A percentile compares a stretch with the other conserved stretches of the same genome.
Evolutionary conservation across 2,888 invertebrate genomes (phyloP).

Genomic region (Gisinianus flammeolus): DNA sequence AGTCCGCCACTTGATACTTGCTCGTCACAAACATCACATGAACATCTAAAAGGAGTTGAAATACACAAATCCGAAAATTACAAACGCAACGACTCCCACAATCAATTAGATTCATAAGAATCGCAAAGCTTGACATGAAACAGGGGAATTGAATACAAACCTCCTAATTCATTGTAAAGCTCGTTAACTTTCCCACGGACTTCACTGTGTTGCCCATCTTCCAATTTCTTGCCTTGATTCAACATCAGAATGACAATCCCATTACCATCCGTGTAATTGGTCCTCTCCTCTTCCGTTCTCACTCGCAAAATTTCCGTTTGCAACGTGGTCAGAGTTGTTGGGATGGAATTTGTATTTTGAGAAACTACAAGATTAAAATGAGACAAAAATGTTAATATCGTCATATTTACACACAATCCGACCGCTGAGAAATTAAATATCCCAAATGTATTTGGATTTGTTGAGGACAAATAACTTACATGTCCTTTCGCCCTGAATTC

Average conservation of each 20-base stretch:
- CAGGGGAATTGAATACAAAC: too few species aligned
- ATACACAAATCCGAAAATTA: too few species aligned
- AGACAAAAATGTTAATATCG: not conserved
- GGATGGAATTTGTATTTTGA: slow-evolving; percentile 3
- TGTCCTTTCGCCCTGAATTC: slow-evolving; percentile 26
- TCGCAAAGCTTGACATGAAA: too few species aligned
- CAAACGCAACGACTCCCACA: too few species aligned
- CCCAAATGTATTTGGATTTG: not conserved
- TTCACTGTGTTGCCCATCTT: slow-evolving; percentile 42
- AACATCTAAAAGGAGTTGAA: slow-evolving; percentile 51
- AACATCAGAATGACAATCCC: slow-evolving; percentile 48
- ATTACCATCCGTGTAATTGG: slow-evolving; percentile 38
- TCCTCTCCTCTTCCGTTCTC: slow-evolving; percentile 37
- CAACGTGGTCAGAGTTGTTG: not conserved
- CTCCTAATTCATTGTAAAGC: slow-evolving; percentile 42
- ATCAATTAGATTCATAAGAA: too few species aligned
- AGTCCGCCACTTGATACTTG: slow-evolving; percentile 45
- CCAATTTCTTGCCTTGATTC: slow-evolving; percentile 52
- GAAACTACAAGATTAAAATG: slow-evolving; percentile 3
- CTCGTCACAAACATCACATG: slow-evolving; percentile 50
- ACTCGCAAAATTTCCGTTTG: slow-evolving; percentile 43
- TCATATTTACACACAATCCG: not conserved
- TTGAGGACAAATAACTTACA: slow-evolving; percentile 15
- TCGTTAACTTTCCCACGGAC: slow-evolving; percentile 39
- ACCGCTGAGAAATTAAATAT: not conserved